Evolutionary conservation across 1,140 invertebrate species (phyloP).

Genomic region (Heliconius himera): DNA sequence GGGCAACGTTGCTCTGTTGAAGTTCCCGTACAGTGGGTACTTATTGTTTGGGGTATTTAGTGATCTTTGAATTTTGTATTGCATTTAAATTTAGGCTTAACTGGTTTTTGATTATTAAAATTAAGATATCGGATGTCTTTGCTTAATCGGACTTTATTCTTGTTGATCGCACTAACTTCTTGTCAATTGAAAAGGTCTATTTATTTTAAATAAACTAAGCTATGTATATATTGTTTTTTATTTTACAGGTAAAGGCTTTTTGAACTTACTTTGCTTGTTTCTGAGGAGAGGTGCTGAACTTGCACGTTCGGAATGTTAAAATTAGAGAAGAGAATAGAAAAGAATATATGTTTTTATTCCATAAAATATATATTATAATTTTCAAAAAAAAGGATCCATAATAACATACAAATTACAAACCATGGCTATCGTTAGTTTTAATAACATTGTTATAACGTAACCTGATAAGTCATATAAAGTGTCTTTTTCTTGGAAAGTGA

Average conservation of each 20-base stretch:
- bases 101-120: neutral
- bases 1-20: neutral
- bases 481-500: slow-evolving; percentile 2
- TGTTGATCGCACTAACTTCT: neutral
- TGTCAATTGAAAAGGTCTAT: neutral
- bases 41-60: neutral
- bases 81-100: neutral
- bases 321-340: too few species aligned
- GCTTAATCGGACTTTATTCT: neutral
- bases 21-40: neutral
- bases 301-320: neutral
- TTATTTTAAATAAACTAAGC: too few species aligned
- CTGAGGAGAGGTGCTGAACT: too few species aligned
- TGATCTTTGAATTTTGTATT: neutral
- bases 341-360: too few species aligned
- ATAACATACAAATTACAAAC: neutral
- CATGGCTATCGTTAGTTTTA: neutral
- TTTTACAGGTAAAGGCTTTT: too few species aligned
- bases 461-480: slow-evolving; percentile 1
- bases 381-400: too few species aligned
- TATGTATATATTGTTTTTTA: too few species aligned
- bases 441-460: slow-evolving; percentile 16
- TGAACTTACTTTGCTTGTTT: too few species aligned
- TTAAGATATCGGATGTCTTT: neutral
- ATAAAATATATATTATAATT: too few species aligned